Base-by-base conservation (phyloP, 2,113 vertebrate genomes). In the Lasiurus borealis region DNA sequence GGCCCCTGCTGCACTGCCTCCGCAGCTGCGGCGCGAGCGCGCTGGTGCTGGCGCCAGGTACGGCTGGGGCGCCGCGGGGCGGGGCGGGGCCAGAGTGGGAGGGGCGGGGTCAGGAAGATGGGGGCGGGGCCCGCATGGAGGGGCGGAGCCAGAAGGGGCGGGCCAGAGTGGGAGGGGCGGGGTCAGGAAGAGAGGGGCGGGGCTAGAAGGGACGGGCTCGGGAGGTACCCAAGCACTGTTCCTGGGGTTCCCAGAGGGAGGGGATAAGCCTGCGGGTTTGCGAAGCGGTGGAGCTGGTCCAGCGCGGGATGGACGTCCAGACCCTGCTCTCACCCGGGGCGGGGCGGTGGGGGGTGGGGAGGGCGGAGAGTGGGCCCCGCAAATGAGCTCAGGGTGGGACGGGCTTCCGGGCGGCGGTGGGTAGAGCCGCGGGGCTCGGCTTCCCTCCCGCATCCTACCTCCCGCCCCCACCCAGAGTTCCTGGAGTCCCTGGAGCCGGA, bases 1-100 rank as follows among this genome's bases (percentile, higher is more conserved):
- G 96, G 0, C 94, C 97, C 31, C 97, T 98, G 0, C 91, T 92
- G 18, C 98, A 98, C 89, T 98, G 98, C 66, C 97, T 98, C 54
- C 96, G 93, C 80, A n/a, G n/a, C n/a, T n/a, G n/a, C n/a, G n/a
- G n/a, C n/a, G n/a, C n/a, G n/a, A n/a, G n/a, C n/a, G n/a, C n/a
- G n/a, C n/a, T n/a, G n/a, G n/a, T n/a, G n/a, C n/a, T n/a, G n/a
- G n/a, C n/a, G n/a, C n/a, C n/a, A n/a, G n/a, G n/a, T n/a, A n/a
- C n/a, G n/a, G n/a, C n/a, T n/a, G n/a, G n/a, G n/a, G n/a, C n/a
- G n/a, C n/a, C n/a, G n/a, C n/a, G n/a, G n/a, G n/a, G n/a, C n/a
- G n/a, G n/a, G n/a, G n/a, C n/a, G n/a, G n/a, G n/a, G n/a, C n/a
- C n/a, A n/a, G n/a, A n/a, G n/a, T 34, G 13, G 1, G 64, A 59